phyloP scores from a whole-genome alignment of 2,797 vertebrate species.

The Sebastolobus altivelis region DNA sequence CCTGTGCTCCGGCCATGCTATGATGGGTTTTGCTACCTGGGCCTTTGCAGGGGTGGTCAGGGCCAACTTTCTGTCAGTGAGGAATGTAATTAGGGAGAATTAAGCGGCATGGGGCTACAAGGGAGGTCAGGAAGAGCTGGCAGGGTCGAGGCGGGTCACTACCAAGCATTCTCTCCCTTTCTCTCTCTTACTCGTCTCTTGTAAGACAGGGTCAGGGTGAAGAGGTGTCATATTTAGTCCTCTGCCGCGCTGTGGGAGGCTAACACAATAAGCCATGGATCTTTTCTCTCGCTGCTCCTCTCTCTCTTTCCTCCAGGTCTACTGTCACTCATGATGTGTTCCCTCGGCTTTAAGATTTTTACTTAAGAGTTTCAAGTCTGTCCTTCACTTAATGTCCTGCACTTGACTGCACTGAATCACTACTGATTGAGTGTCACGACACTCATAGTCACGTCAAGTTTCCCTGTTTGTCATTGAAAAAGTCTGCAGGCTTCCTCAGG shows the following conservation, averaged over 20 bases:
- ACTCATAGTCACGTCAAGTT: not conserved
- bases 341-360: not conserved
- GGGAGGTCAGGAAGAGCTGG: slow-evolving; percentile 90
- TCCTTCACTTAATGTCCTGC: not conserved
- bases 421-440: not conserved
- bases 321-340: slow-evolving; percentile 31
- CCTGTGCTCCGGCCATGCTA: slow-evolving; percentile 31
- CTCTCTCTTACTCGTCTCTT: slow-evolving; percentile 59
- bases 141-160: slow-evolving; percentile 88
- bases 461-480: slow-evolving; percentile 2
- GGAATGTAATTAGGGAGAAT: slow-evolving; percentile 98
- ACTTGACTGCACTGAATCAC: not conserved
- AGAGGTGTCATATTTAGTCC: slow-evolving; percentile 84
- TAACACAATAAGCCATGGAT: slow-evolving; percentile 53
- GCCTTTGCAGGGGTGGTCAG: slow-evolving; percentile 73
- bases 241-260: slow-evolving; percentile 60
- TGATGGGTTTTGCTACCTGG: slow-evolving; percentile 72
- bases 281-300: slow-evolving; percentile 34
- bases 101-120: slow-evolving; percentile 89
- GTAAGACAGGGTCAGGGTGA: slow-evolving; percentile 76
- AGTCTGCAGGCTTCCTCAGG: not conserved
- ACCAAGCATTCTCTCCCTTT: slow-evolving; percentile 80
- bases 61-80: slow-evolving; percentile 95
- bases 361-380: not conserved
- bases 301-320: slow-evolving; percentile 1